Percentiles rank a stretch among this genome's conserved stretches.
Conservation (phyloP, 2,888 invertebrate species). For the Neoaliturus tenellus region DNA sequence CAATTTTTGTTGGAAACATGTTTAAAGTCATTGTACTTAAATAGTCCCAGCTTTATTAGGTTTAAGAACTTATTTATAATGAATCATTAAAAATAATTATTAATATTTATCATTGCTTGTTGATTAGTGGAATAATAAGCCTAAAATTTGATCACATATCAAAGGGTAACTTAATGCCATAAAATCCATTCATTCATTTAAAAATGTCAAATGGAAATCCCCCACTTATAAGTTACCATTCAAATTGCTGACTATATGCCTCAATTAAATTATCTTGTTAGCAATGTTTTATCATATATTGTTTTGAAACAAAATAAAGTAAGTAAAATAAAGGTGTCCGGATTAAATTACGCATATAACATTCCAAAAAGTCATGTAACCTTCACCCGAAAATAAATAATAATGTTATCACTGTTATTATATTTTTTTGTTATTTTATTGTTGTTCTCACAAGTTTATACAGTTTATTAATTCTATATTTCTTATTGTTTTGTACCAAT, state of each 20-base stretch:
- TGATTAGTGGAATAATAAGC: not conserved
- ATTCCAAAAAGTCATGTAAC: not conserved
- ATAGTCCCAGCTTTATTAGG: conserved; percentile 1
- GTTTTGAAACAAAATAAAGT: too few species aligned
- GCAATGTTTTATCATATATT: too few species aligned
- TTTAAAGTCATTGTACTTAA: not conserved
- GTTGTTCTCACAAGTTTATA: conserved; percentile 23
- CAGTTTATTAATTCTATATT: conserved; percentile 28
- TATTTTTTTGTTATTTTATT: conserved; percentile 13
- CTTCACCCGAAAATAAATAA: not conserved
- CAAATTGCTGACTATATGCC: too few species aligned
- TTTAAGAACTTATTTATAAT: not conserved
- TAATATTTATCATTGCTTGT: not conserved
- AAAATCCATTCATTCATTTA: too few species aligned
- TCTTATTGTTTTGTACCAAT: conserved; percentile 44
- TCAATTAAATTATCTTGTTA: too few species aligned
- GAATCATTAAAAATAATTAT: not conserved
- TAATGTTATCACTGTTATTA: conserved; percentile 1
- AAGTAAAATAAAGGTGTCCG: too few species aligned
- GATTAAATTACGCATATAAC: too few species aligned
- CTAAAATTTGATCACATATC: not conserved
- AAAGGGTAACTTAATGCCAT: not conserved
- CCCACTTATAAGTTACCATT: too few species aligned
- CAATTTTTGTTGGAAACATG: not conserved
- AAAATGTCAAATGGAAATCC: too few species aligned